phyloP scores from a whole-genome alignment of 2,888 invertebrate species.

The Alloplasta piceator region DNA sequence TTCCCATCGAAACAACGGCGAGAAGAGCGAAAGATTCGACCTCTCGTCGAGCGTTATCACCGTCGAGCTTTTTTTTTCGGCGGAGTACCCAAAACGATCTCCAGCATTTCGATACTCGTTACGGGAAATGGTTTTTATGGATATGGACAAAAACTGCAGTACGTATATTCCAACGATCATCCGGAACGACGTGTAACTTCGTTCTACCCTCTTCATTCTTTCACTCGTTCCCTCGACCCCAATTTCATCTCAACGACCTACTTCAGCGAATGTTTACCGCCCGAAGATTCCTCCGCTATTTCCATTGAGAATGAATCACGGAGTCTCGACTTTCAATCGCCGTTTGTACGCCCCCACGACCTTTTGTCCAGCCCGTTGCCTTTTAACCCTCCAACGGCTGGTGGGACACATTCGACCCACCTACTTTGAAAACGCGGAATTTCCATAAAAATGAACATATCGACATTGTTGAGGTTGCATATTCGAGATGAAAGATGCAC shows the following conservation, averaged over 20 bases:
- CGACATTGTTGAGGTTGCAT: too few relatives aligned
- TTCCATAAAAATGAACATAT: too few relatives aligned
- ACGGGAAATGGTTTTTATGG: constrained; percentile 55
- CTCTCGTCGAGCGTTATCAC: constrained; percentile 50
- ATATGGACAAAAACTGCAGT: constrained; percentile 26
- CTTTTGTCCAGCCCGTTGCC: too few relatives aligned
- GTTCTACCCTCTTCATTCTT: constrained; percentile 14
- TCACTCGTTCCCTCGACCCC: constrained; percentile 33
- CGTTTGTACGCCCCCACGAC: background rate
- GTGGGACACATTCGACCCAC: too few relatives aligned
- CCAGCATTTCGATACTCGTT: constrained; percentile 59
- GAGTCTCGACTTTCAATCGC: constrained; percentile 7
- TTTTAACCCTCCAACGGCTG: too few relatives aligned
- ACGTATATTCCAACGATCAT: background rate
- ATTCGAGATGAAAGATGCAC: too few relatives aligned
- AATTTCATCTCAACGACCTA: constrained; percentile 8
- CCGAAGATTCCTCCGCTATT: background rate
- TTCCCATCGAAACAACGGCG: background rate
- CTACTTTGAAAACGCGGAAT: too few relatives aligned
- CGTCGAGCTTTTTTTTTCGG: too few relatives aligned
- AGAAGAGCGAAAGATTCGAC: constrained; percentile 44
- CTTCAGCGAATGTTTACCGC: constrained; percentile 1
- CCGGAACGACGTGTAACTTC: background rate
- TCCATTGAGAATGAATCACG: constrained; percentile 42
- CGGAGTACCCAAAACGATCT: constrained; percentile 32